Percentiles rank a stretch among this genome's conserved stretches.
Evolutionary conservation across 2,888 invertebrate genomes (phyloP).

Genomic region (Oasisia sp.): DNA sequence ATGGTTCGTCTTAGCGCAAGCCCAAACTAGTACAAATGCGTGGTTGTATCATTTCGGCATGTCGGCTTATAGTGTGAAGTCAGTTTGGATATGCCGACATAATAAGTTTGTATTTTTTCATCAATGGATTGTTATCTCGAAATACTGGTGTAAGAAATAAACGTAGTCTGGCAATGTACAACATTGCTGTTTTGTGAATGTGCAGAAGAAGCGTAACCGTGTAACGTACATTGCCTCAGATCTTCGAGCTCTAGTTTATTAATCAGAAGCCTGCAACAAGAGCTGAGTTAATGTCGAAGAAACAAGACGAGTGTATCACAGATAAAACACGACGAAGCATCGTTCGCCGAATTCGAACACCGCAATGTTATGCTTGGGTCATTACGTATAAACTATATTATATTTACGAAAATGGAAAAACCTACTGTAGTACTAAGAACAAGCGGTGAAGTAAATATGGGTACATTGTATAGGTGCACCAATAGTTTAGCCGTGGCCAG

Average conservation of each 20-base stretch:
- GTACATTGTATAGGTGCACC: background rate
- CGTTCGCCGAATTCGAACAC: slow-evolving; percentile 3
- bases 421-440: too few species aligned
- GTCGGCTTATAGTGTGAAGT: background rate
- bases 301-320: background rate
- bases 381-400: too few species aligned
- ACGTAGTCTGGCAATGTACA: background rate
- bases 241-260: background rate
- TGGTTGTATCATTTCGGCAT: background rate
- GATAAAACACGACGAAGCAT: background rate
- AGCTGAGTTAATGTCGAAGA: background rate
- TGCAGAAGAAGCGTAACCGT: too few species aligned
- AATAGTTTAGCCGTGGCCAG: background rate
- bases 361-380: background rate
- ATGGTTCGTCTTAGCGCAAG: too few species aligned
- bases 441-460: too few species aligned
- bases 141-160: background rate
- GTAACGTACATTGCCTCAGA: background rate
- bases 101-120: background rate
- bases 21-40: background rate
- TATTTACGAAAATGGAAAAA: too few species aligned
- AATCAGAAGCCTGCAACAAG: background rate
- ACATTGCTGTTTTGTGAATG: too few species aligned
- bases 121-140: background rate
- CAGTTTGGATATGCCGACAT: background rate